These are phyloP conservation scores for Blastomussa wellsi DNA, from an alignment of 92 coral and sea anemone genomes.

Conservation along the genomic window DNA sequence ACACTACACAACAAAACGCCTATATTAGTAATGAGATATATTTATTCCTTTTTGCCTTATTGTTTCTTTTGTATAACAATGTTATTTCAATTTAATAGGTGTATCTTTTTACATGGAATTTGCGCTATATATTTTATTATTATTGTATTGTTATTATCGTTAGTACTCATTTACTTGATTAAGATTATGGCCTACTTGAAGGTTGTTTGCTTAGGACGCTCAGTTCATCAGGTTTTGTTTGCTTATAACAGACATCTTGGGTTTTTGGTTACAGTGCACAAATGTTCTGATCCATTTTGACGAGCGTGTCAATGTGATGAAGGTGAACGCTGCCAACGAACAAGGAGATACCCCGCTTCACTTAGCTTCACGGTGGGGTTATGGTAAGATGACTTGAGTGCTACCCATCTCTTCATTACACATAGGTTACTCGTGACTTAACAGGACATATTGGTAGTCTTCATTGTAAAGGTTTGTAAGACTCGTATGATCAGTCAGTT, in stretches of 20 bases:
- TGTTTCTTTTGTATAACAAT: no score
- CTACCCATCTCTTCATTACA: not conserved
- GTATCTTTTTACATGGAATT: no score
- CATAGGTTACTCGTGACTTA: no score
- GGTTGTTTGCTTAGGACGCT: not conserved
- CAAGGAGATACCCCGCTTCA: conserved; percentile 96
- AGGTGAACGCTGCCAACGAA: conserved; percentile 82
- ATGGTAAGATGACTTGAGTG: conserved; percentile 64
- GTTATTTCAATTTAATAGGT: no score
- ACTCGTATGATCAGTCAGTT: not conserved
- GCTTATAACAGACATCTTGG: not conserved
- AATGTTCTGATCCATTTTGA: conserved; percentile 79
- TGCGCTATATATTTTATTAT: no score
- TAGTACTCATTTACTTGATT: no score
- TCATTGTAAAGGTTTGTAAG: no score
- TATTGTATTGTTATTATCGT: no score
- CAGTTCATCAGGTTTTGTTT: not conserved
- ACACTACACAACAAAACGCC: no score
- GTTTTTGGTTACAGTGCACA: conserved; percentile 59
- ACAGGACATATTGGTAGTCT: no score
- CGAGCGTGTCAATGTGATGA: conserved; percentile 65
- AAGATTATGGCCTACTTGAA: not conserved
- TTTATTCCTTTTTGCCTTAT: no score
- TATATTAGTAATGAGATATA: no score
- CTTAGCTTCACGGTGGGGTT: conserved; percentile 97